Percentiles rank a stretch among this genome's conserved stretches.
phyloP scores from a whole-genome alignment of 2,113 vertebrate genomes.

The Hippocampus mohnikei region DNA sequence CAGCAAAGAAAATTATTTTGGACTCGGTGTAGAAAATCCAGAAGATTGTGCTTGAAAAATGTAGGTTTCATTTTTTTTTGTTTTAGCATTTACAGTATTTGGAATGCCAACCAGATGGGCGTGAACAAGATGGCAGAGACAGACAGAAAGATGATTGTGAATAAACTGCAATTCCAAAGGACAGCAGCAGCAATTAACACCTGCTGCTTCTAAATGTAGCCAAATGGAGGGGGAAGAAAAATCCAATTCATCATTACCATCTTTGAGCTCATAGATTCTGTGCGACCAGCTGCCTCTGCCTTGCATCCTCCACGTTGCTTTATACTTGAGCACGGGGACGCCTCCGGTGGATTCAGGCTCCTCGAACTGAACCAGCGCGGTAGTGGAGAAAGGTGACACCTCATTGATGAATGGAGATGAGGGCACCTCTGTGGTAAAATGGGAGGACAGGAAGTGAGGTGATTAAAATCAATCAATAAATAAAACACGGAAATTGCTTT shows the following conservation, averaged over 20 bases:
- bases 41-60: no score
- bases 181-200: not conserved
- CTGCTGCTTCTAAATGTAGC: not conserved
- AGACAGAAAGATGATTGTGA: not conserved
- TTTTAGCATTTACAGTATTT: not conserved
- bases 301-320: conserved; percentile 79
- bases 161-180: not conserved
- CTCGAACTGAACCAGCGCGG: conserved; percentile 84
- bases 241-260: conserved; percentile 72
- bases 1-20: conserved; percentile 24
- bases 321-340: conserved; percentile 88
- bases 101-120: not conserved
- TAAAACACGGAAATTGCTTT: not conserved
- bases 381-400: conserved; percentile 90
- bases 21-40: no score
- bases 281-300: conserved; percentile 78
- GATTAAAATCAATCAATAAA: conserved; percentile 13
- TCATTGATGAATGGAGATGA: conserved; percentile 83
- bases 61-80: not conserved
- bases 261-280: conserved; percentile 76
- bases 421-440: conserved; percentile 80
- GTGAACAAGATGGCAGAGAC: not conserved
- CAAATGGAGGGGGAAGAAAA: not conserved
- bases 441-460: not conserved
- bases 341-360: conserved; percentile 91